Evolutionary conservation across 2,113 vertebrate genomes (phyloP).

Genomic region (Chaetops frenatus): DNA sequence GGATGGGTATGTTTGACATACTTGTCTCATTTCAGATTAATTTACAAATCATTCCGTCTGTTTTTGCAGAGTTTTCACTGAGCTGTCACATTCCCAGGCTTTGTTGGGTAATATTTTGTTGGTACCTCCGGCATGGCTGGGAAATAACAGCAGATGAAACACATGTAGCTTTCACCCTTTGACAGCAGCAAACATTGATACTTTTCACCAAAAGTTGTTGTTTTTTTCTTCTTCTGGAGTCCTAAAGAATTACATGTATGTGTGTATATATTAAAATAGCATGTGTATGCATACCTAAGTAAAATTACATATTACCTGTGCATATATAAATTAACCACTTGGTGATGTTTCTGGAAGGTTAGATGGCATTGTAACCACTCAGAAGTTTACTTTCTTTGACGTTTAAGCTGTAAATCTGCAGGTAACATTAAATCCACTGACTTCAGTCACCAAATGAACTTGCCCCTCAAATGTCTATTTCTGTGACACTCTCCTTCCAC

Average conservation of each 20-base stretch:
- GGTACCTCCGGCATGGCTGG: neutral
- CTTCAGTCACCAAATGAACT: neutral
- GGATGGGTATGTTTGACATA: neutral
- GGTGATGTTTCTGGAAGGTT: neutral
- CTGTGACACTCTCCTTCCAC: neutral
- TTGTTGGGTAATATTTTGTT: constrained; percentile 8
- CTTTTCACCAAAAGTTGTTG: neutral
- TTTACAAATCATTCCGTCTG: constrained; percentile 2
- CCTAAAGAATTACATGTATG: rapidly evolving
- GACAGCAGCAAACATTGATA: neutral
- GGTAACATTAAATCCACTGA: neutral
- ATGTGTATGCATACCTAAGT: neutral
- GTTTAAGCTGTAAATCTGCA: neutral
- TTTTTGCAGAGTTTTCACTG: constrained; percentile 17
- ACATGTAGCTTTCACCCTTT: neutral
- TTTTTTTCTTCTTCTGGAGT: neutral
- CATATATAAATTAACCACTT: neutral
- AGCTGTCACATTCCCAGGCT: neutral
- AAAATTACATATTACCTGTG: rapidly evolving
- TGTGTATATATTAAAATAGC: neutral
- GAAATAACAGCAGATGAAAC: neutral
- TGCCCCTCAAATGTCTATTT: neutral
- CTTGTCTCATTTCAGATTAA: neutral
- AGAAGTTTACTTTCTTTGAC: neutral
- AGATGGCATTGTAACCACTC: neutral